phyloP scores from a whole-genome alignment of 2,797 vertebrate species.

The Helarctos malayanus region DNA sequence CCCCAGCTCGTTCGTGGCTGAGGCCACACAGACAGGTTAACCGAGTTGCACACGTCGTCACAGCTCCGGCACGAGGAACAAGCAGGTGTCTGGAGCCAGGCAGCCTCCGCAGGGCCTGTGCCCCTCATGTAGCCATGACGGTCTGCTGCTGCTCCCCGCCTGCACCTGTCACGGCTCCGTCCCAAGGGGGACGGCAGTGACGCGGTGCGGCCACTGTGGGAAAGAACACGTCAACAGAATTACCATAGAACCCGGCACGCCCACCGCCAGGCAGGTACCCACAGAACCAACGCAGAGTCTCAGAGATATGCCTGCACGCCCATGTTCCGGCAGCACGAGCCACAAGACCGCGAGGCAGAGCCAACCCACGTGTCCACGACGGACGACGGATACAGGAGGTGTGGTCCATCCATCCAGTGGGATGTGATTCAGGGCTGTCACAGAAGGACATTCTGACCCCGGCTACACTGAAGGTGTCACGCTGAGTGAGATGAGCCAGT shows the following conservation, averaged over 20 bases:
- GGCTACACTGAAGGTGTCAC: fast-evolving
- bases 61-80: fast-evolving
- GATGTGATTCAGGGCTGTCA: neutral
- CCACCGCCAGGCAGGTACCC: neutral
- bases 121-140: fast-evolving
- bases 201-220: fast-evolving
- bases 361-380: neutral
- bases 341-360: neutral
- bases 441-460: too few species aligned
- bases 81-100: neutral
- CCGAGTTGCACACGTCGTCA: neutral
- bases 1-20: too few species aligned
- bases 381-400: neutral
- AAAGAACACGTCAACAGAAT: neutral
- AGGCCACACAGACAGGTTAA: neutral
- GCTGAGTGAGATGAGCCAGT: neutral
- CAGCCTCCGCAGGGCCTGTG: fast-evolving
- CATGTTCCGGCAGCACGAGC: neutral
- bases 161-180: neutral
- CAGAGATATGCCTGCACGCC: too few species aligned
- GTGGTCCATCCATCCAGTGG: fast-evolving
- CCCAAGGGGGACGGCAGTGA: fast-evolving
- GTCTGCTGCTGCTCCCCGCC: fast-evolving
- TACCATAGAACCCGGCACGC: neutral
- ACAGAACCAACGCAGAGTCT: neutral